phyloP scores from a whole-genome alignment of 2,888 invertebrate species.

The Sinohyriopsis cumingii region DNA sequence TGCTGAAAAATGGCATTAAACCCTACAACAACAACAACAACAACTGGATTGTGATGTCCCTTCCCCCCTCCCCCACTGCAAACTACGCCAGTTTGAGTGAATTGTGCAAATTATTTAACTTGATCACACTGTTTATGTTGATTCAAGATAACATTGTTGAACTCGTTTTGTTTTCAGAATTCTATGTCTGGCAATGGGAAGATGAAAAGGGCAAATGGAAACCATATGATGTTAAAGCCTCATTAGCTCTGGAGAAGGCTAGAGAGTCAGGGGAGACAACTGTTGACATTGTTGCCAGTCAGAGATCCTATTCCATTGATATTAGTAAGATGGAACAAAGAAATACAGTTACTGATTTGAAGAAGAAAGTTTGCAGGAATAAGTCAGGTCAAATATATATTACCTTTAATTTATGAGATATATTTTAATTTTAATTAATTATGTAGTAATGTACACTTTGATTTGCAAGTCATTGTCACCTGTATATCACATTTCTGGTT shows the following conservation, averaged over 20 bases:
- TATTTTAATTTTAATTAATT: not conserved
- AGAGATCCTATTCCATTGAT: constrained; percentile 53
- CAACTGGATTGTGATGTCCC: too few species aligned
- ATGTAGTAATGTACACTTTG: not conserved
- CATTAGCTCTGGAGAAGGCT: constrained; percentile 51
- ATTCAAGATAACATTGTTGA: not conserved
- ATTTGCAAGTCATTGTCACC: not conserved
- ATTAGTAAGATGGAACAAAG: constrained; percentile 56
- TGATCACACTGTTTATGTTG: not conserved
- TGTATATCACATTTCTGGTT: not conserved
- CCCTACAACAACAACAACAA: too few species aligned
- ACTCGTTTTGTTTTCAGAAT: constrained; percentile 41
- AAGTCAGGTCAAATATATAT: constrained; percentile 46
- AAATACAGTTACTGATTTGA: constrained; percentile 56
- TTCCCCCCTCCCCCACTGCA: too few species aligned
- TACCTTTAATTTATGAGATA: not conserved
- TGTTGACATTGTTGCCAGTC: constrained; percentile 34
- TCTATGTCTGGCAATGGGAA: constrained; percentile 65
- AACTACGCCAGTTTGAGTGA: too few species aligned
- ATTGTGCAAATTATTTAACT: too few species aligned
- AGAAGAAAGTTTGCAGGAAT: constrained; percentile 46
- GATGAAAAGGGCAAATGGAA: constrained; percentile 59
- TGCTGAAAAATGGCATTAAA: too few species aligned
- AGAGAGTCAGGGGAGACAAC: constrained; percentile 17
- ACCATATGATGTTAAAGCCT: constrained; percentile 44